Percentiles rank a stretch among this genome's conserved stretches.
Conservation (phyloP, 2,888 invertebrate species). For the Drosophila leonis region DNA sequence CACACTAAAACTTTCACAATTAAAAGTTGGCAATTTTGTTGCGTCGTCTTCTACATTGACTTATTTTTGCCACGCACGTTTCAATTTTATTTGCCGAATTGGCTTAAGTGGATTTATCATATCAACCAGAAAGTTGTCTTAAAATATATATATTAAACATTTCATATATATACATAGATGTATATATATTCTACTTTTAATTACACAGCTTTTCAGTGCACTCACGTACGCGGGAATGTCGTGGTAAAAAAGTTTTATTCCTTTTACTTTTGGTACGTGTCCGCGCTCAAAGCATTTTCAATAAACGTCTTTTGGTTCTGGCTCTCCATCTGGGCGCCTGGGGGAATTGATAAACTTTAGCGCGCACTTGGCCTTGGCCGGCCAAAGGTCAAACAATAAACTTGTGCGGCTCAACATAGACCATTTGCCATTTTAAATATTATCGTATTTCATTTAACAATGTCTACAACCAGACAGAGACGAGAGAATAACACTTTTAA, state of each 20-base stretch:
- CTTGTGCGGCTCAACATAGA: background rate
- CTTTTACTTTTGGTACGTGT: slow-evolving; percentile 66
- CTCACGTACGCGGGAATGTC: slow-evolving; percentile 62
- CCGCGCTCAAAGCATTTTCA: slow-evolving; percentile 73
- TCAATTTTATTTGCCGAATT: slow-evolving; percentile 66
- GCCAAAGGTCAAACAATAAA: slow-evolving; percentile 47
- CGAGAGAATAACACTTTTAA: slow-evolving; percentile 8
- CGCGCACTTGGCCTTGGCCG: slow-evolving; percentile 65
- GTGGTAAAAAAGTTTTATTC: slow-evolving; percentile 60
- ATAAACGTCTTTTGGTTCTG: slow-evolving; percentile 55
- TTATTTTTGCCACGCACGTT: slow-evolving; percentile 49
- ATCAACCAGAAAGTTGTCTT: slow-evolving; percentile 48
- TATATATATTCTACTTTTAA: slow-evolving; percentile 61
- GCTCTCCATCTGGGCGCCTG: slow-evolving; percentile 16
- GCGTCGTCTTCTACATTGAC: slow-evolving; percentile 19
- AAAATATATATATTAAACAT: slow-evolving; percentile 36
- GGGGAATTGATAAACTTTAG: slow-evolving; percentile 76
- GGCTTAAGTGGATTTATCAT: slow-evolving; percentile 79
- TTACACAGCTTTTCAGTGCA: slow-evolving; percentile 68
- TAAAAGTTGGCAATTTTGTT: slow-evolving; percentile 72
- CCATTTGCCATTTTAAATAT: slow-evolving; percentile 45
- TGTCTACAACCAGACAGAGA: slow-evolving; percentile 19
- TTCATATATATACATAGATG: slow-evolving; percentile 2
- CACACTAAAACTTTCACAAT: slow-evolving; percentile 73
- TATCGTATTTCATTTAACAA: slow-evolving; percentile 54